phyloP scores from a whole-genome alignment of 2,888 invertebrate genomes.

The Volucella inanis region DNA sequence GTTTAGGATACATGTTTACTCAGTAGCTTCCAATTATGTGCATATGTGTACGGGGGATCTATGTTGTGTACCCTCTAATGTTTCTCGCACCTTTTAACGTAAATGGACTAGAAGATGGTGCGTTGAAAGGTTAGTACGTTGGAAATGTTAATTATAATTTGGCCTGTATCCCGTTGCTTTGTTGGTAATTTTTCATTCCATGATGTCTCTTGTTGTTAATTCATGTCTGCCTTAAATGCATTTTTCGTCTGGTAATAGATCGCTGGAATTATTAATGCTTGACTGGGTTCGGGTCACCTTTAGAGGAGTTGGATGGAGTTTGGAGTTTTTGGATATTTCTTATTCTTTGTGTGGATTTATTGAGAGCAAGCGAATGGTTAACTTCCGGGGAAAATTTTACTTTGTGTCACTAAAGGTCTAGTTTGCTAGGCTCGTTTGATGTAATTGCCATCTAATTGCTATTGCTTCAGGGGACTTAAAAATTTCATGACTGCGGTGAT shows the following conservation, averaged over 20 bases:
- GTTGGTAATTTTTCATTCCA: conserved; percentile 21
- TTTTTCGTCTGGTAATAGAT: conserved; percentile 6
- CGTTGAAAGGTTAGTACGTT: not conserved
- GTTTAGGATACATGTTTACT: conserved; percentile 46
- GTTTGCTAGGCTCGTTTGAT: too few relatives aligned
- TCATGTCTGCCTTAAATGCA: conserved; percentile 14
- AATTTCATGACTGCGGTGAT: too few relatives aligned
- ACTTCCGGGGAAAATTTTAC: too few relatives aligned
- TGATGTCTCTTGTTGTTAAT: conserved; percentile 28
- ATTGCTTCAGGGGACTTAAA: too few relatives aligned
- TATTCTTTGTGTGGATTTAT: too few relatives aligned
- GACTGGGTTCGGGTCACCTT: conserved; percentile 41
- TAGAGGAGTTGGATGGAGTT: conserved; percentile 19
- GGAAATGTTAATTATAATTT: conserved; percentile 69
- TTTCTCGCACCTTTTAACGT: conserved; percentile 50
- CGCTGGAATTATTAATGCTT: conserved; percentile 19
- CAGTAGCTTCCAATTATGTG: conserved; percentile 21
- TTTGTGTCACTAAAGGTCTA: too few relatives aligned
- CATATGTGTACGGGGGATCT: conserved; percentile 3
- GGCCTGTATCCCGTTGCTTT: conserved; percentile 49
- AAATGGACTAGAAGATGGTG: not conserved
- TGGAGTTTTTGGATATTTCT: too few relatives aligned
- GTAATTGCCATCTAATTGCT: too few relatives aligned
- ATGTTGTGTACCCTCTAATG: conserved; percentile 45
- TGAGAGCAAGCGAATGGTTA: too few relatives aligned